phyloP scores from a whole-genome alignment of 2,797 vertebrate genomes.

The Benthosema pterotum region DNA sequence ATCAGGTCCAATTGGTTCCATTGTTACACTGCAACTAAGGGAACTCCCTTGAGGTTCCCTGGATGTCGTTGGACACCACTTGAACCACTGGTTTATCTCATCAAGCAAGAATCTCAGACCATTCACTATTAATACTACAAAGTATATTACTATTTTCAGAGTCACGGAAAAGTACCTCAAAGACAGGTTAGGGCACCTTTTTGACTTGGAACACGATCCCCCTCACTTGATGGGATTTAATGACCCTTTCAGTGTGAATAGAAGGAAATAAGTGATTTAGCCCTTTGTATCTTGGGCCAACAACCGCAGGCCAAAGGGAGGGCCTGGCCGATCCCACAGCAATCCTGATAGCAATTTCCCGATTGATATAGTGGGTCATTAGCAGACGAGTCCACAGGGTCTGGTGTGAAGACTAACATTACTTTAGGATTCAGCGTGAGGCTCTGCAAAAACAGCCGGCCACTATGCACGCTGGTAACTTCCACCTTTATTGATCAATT shows the following conservation, averaged over 20 bases:
- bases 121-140: too few species aligned
- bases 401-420: constrained; percentile 33
- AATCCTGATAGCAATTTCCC: constrained; percentile 57
- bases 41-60: too few species aligned
- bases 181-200: too few species aligned
- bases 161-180: too few species aligned
- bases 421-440: constrained; percentile 42
- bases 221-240: too few species aligned
- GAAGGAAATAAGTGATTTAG: not conserved
- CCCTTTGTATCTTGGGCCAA: not conserved
- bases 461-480: constrained; percentile 59
- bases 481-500: constrained; percentile 53
- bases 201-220: too few species aligned
- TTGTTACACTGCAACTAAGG: too few species aligned
- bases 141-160: too few species aligned
- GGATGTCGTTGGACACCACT: too few species aligned
- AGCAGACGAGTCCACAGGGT: constrained; percentile 42
- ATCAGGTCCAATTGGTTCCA: too few species aligned
- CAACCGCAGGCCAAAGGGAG: constrained; percentile 22
- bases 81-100: too few species aligned
- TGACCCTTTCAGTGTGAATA: not conserved
- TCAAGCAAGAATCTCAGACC: too few species aligned
- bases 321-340: constrained; percentile 40
- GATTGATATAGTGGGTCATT: constrained; percentile 55
- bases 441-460: constrained; percentile 44